Conservation (phyloP, 2,113 vertebrate species). For the Hemichromis elongatus region DNA sequence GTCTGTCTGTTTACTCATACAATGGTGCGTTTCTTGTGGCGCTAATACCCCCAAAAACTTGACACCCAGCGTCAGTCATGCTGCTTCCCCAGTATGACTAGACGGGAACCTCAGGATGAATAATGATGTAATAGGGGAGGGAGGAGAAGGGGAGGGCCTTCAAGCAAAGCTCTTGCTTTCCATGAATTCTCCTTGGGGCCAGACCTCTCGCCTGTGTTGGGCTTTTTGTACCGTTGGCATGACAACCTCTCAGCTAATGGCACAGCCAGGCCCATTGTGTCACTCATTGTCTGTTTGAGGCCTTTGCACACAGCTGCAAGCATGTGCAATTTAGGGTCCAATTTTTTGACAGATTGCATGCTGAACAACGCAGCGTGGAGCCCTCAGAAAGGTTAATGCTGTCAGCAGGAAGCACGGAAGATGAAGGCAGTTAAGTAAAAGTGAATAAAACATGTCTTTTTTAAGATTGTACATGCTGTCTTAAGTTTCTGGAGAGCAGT, state of each 20-base stretch:
- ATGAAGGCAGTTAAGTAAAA: neutral
- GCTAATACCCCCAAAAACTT: neutral
- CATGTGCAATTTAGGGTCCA: neutral
- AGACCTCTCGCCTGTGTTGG: neutral
- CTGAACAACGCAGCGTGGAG: neutral
- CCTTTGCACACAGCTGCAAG: slow-evolving; percentile 44
- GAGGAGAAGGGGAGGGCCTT: slow-evolving; percentile 17
- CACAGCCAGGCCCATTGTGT: slow-evolving; percentile 26
- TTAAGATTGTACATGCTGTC: neutral
- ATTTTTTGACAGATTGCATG: slow-evolving; percentile 20
- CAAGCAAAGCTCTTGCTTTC: neutral
- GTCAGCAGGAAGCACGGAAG: neutral
- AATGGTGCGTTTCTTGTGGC: slow-evolving; percentile 12
- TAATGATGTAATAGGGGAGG: slow-evolving; percentile 21
- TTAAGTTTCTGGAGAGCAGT: neutral
- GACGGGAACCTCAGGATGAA: neutral
- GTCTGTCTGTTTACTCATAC: slow-evolving; percentile 6
- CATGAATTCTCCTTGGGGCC: slow-evolving; percentile 20
- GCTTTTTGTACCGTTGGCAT: slow-evolving; percentile 57
- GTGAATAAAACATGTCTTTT: neutral
- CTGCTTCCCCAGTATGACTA: neutral
- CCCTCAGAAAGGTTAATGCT: neutral
- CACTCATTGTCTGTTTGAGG: slow-evolving; percentile 25
- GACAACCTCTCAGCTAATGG: slow-evolving; percentile 49
- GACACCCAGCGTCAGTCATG: neutral